Evolutionary conservation across 2,797 vertebrate species (phyloP).

Genomic region (Megaceryle alcyon): DNA sequence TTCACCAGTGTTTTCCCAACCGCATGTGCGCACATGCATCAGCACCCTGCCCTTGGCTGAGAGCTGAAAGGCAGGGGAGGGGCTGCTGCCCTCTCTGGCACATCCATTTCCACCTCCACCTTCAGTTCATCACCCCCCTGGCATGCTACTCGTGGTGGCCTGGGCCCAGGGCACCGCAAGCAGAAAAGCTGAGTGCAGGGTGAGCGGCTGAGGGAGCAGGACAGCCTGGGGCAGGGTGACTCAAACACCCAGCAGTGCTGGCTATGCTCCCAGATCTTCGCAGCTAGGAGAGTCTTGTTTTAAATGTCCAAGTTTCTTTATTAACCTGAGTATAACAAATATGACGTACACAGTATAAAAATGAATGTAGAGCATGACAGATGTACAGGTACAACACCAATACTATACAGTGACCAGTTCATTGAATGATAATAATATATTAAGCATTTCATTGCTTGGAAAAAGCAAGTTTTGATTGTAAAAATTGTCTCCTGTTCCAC

Average conservation of each 20-base stretch:
- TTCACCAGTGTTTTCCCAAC: background rate
- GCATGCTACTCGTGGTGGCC: accelerated
- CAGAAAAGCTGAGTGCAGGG: accelerated
- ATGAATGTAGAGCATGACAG: conserved; percentile 74
- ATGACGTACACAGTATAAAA: conserved; percentile 84
- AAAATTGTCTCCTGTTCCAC: conserved; percentile 81
- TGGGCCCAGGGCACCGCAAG: background rate
- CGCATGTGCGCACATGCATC: accelerated
- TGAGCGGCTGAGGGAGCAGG: background rate
- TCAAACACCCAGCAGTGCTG: background rate
- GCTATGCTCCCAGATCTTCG: background rate
- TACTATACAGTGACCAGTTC: conserved; percentile 28
- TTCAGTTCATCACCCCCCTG: background rate
- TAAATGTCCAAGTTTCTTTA: conserved; percentile 80
- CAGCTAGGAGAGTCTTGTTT: background rate
- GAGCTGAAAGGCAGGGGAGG: accelerated
- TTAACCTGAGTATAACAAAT: conserved; percentile 87
- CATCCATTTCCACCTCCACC: background rate
- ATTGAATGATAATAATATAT: conserved; percentile 38
- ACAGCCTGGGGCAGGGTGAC: background rate
- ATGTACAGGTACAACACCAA: conserved; percentile 69
- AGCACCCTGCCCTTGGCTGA: background rate
- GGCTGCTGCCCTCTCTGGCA: background rate
- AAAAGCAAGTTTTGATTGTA: conserved; percentile 74
- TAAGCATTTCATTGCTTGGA: conserved; percentile 73